Evolutionary conservation across 2,113 vertebrate genomes (phyloP), one percentile per base, ranked within the genome.

Genomic region (Siniperca knerii): DNA sequence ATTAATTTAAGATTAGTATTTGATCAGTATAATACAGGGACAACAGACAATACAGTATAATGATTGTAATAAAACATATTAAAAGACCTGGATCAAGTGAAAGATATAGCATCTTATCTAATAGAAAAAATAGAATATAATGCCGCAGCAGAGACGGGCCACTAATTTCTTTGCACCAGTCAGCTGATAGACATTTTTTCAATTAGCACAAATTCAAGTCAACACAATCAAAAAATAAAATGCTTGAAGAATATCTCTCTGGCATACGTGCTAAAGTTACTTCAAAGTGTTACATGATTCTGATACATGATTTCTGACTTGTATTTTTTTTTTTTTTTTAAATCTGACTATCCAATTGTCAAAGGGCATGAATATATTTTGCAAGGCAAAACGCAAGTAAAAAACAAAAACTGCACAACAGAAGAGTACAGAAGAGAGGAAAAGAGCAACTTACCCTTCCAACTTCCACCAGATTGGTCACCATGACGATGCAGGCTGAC

Each of bases 381-480:
- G 23, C 9, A 3, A 52, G 20, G 20, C 21, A 9, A 6, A 3
- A 64, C 6, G 11, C 13, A 9, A 3, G 4, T 6, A 20, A 52
- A 35, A 23, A 52, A 21, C 8, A 7, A 52, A 54, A 42, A 44
- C 15, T 16, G 12, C 29, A 25, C 37, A 40, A 61, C 6, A 37
- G 35, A 44, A 37, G 33, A 64, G 18, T 64, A 21, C 3, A 58
- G 21, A 72, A 21, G 55, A 62, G 57, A 20, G 3, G 1, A 44
- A 29, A 65, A 50, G 29, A 83, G 37, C 35, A 89, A 77, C 97
- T 95, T 96, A 99, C 98, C 96, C 98, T 96, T 91, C 98, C 98
- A 84, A 99, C 98, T 90, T 99, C 98, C 86, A 99, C 98, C 94
- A 99, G 96, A 94, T 99, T 99, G 89, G 98, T 99, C 87, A 99